Base-by-base conservation (phyloP, 2,888 invertebrate species). In the Volucella bombylans region DNA sequence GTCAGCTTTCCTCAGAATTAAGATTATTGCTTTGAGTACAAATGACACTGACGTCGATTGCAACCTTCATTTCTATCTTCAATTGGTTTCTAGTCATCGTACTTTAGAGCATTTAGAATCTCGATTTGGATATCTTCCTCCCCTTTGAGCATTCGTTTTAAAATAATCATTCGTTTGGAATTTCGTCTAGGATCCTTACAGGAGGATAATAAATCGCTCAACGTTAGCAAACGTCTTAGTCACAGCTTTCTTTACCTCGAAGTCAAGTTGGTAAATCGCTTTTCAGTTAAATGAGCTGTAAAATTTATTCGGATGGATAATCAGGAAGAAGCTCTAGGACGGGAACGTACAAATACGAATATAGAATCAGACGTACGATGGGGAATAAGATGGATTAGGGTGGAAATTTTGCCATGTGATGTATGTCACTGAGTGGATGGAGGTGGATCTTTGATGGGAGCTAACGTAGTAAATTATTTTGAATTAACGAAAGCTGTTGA, bases 221-320 rank as follows among this genome's bases (percentile, higher is more conserved):
- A 11, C 11, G 57, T 57, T 52, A 41, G 12, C 64, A 8, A 12
- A 8, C 45, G 47, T 2, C 47, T 14, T n/a, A 52, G 23, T 49
- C 39, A 11, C 14, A 52, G 4, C 39, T 10, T 52, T 54, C 49
- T 62, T 52, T 45, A 45, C 39, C 18, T 41, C 52, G 43, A n/a
- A 74, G 64, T 64, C 57, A 45, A 45, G 55, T 74, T 57, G 69
- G 50, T 43, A 73, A 81, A 81, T 81, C 80, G 80, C 80, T 81
- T 81, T 81, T 74, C 80, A 64, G 80, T 81, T 74, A 68, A 81
- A 81, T 81, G 80, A 81, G 74, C 68, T 64, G 74, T 69, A 54
- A 74, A 57, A 74, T 43, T 47, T 41, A 81, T 81, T 74, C 62
- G 57, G 14, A 18, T 81, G 74, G 57, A 62, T 64, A 81, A 74